A percentile compares a stretch with the other conserved stretches of the same genome.
phyloP scores from a whole-genome alignment of 2,888 invertebrate genomes.

The Dendrolimus houi region DNA sequence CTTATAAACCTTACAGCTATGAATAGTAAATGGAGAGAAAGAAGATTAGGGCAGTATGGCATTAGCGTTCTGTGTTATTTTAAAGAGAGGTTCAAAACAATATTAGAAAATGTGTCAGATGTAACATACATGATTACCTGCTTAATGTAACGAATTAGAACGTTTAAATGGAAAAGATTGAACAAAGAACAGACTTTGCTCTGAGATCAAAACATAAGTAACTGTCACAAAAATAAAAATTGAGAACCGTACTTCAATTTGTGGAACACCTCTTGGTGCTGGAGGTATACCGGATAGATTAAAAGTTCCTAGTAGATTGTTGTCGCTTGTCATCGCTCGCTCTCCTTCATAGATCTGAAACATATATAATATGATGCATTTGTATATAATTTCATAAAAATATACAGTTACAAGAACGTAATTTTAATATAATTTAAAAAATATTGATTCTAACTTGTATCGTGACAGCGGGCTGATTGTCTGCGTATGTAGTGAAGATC shows the following conservation, averaged over 20 bases:
- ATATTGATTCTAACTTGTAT: slow-evolving; percentile 75
- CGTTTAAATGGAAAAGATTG: neutral
- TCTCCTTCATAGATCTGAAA: slow-evolving; percentile 87
- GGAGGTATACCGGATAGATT: slow-evolving; percentile 90
- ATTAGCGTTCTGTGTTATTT: no score
- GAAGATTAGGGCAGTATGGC: no score
- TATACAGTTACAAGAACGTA: neutral
- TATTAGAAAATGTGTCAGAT: no score
- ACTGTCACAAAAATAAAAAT: no score
- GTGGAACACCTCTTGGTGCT: slow-evolving; percentile 87
- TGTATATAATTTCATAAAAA: neutral
- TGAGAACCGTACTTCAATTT: slow-evolving; percentile 70
- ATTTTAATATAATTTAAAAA: no score
- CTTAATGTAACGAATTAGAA: no score
- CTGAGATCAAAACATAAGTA: no score
- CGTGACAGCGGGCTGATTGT: slow-evolving; percentile 93
- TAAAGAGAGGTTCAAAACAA: no score
- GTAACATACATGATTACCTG: no score
- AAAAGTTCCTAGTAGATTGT: slow-evolving; percentile 89
- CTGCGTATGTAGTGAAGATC: slow-evolving; percentile 92
- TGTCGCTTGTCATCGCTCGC: slow-evolving; percentile 93
- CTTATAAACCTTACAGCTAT: no score
- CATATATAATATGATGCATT: neutral
- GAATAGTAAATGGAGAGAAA: no score
- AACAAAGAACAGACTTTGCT: slow-evolving; percentile 6